Evolutionary conservation across 1,140 invertebrate genomes (phyloP), one percentile per base, ranked within the genome.

Genomic region (Temnothorax longispinosus): DNA sequence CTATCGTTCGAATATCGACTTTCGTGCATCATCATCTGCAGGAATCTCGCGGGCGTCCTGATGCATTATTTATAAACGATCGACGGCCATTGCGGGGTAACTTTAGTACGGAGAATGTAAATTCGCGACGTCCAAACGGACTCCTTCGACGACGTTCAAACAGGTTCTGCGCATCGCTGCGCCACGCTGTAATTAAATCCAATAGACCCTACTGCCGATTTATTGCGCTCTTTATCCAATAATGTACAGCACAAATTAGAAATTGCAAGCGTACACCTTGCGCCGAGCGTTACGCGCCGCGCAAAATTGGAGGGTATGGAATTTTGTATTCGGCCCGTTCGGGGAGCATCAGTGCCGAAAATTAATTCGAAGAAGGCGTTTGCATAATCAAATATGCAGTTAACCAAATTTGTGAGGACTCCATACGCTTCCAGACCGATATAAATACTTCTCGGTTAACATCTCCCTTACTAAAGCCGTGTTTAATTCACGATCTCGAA

Each of bases 1-100:
- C n/a, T 50, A 38, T 44, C 27, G 58, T 62, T 1, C 11, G 38
- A 65, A 58, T 56, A 71, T 84, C 35, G 18, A 35, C 21, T 72
- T 60, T 47, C 41, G 32, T 50, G 54, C 38, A 38, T 32, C 27
- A 32, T 15, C 41, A 38, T 8, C 6, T 11, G 52, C 54, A 74
- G 13, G 18, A 50, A 18, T 27, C 15, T 56, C 11, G 41, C 32
- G 0, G 11, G 35, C 21, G 18, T 35, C 18, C 47, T 18, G 54
- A 84, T 84, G 50, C 32, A 84, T 84, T 60, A 74, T 75, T 74
- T 75, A 82, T 74, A 84, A 84, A 84, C 54, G 41, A 74, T 82
- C 67, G 50, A 35, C 35, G 32, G 5, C 27, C 41, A 38, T 72
- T 72, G 56, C 10, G 11, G n/a, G 0, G 47, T 54, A 54, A 35